Base-by-base conservation (phyloP, 2,888 invertebrate genomes). In the Ectemnius cavifrons region DNA sequence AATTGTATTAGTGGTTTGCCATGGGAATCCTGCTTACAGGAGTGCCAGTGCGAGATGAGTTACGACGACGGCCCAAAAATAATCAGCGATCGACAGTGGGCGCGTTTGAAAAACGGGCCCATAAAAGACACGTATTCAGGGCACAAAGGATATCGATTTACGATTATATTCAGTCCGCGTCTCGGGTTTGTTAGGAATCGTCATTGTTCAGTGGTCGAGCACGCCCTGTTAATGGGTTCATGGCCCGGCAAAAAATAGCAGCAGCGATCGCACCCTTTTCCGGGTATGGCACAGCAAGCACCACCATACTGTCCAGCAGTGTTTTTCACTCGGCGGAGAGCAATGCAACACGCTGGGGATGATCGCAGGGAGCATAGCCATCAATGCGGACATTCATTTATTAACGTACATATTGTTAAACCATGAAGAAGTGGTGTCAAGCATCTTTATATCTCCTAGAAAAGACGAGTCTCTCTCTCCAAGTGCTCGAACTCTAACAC, bases 191-290 rank as follows among this genome's bases (percentile, higher is more conserved):
- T 68, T 65, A 75, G 65, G 66, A 63, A 45, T 60, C 49, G 56
- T 13, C 65, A 80, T 80, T 73, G 77, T 80, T 67, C 71, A 13
- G 16, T 49, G 49, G 27, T n/a, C n/a, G 6, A 59, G 46, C 49
- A 47, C 70, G 59, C 71, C 71, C 73, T 66, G 45, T 49, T 75
- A 64, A 80, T 77, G 65, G 68, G 45, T 49, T 75, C 59, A 77
- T 75, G 63, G 68, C 4, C 28, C 58, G 27, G 46, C 59, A 62
- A 66, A 57, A 59, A 70, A 77, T 61, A 49, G 45, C 69, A 49
- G 45, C 69, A 74, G 64, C 66, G 66, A 62, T 67, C 64, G 67
- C 56, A 28, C 67, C 74, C 80, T 71, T 71, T 73, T 20, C 13
- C 63, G 67, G 57, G 78, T 75, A 23, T 65, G 6, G 46, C 60